A percentile compares a stretch with the other conserved stretches of the same genome.
phyloP scores from a whole-genome alignment of 2,797 vertebrate genomes.

The Myotis daubentonii region DNA sequence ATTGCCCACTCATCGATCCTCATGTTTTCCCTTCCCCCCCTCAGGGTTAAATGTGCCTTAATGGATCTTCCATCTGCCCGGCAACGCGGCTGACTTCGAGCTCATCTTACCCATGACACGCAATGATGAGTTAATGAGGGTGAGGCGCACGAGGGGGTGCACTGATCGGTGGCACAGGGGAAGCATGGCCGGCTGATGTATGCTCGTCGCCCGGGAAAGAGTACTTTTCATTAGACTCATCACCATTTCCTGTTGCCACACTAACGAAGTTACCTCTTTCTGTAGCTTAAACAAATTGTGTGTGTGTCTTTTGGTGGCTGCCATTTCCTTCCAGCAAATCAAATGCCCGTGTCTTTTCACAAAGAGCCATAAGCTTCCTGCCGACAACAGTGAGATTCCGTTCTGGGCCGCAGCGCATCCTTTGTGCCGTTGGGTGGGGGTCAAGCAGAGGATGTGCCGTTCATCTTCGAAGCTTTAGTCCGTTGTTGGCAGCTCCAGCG shows the following conservation, averaged over 20 bases:
- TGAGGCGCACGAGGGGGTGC: constrained; percentile 57
- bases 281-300: constrained; percentile 73
- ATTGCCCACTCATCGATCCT: constrained; percentile 73
- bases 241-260: constrained; percentile 71
- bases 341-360: constrained; percentile 74
- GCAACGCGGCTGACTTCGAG: constrained; percentile 67
- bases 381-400: constrained; percentile 30
- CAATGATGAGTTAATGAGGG: constrained; percentile 81
- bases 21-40: constrained; percentile 71
- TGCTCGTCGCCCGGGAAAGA: constrained; percentile 63
- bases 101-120: constrained; percentile 74
- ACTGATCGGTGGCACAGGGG: constrained; percentile 54
- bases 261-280: constrained; percentile 75
- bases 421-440: constrained; percentile 34
- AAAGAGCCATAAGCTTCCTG: constrained; percentile 68
- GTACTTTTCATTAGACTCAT: constrained; percentile 69
- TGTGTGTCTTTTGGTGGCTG: constrained; percentile 64
- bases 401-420: constrained; percentile 14
- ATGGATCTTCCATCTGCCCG: constrained; percentile 76
- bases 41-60: constrained; percentile 79
- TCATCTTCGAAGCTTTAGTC: constrained; percentile 30
- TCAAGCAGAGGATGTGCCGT: constrained; percentile 51
- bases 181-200: constrained; percentile 62
- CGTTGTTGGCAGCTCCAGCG: neutral
- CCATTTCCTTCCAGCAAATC: constrained; percentile 72